These are phyloP conservation scores for Gymnorhina tibicen DNA, from an alignment of 2,113 vertebrate genomes.

Conservation along the genomic window DNA sequence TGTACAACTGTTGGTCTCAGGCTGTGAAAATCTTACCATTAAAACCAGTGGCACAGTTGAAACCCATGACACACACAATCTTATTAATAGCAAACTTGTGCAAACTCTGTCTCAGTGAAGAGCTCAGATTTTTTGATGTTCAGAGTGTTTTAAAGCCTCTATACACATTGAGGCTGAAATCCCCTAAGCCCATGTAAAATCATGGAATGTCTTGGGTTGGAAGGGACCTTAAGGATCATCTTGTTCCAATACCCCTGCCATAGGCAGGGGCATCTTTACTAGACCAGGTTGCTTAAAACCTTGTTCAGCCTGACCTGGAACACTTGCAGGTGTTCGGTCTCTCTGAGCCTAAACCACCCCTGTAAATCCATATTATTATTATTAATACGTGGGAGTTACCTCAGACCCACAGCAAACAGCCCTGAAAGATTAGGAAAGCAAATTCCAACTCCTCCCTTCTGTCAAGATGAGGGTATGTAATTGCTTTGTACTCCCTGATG, in stretches of 20 bases:
- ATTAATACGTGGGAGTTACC: neutral
- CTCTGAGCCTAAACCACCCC: neutral
- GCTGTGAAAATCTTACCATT: neutral
- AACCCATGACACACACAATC: neutral
- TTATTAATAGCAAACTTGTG: neutral
- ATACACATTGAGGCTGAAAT: neutral
- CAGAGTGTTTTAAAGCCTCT: neutral
- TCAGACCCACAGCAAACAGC: neutral
- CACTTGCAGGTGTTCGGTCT: neutral
- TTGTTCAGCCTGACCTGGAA: neutral
- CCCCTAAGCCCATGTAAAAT: neutral
- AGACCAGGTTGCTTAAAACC: neutral
- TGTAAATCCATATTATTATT: neutral
- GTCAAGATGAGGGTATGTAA: neutral
- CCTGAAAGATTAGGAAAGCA: neutral
- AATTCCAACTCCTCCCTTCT: slow-evolving; percentile 20
- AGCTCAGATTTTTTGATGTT: neutral
- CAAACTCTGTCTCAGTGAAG: neutral
- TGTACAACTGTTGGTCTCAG: neutral
- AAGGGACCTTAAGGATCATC: neutral
- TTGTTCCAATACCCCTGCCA: neutral
- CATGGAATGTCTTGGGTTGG: neutral
- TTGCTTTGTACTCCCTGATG: neutral
- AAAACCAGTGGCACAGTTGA: neutral
- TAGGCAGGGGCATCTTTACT: neutral